A percentile compares a stretch with the other conserved stretches of the same genome.
These are phyloP conservation scores for Carcharodon carcharias DNA, from an alignment of 2,797 vertebrate species.

Conservation along the genomic window DNA sequence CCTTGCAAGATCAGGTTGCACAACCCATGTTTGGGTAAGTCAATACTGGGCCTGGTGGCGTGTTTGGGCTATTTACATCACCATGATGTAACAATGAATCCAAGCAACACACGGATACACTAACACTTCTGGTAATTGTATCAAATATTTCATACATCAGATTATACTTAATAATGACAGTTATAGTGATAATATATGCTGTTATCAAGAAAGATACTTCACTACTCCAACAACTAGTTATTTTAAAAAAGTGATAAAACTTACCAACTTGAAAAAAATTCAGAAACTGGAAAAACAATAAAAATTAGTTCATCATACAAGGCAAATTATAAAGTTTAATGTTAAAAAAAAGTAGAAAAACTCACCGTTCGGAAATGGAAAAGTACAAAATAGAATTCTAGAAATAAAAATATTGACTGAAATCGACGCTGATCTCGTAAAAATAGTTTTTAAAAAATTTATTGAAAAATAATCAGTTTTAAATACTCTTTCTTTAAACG, in stretches of 20 bases:
- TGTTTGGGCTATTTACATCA: background rate
- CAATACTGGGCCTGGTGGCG: background rate
- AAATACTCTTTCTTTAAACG: background rate
- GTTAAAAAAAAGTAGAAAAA: background rate
- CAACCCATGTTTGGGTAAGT: background rate
- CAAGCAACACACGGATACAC: slow-evolving; percentile 4
- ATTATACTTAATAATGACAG: slow-evolving; percentile 11
- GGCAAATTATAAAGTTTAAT: background rate
- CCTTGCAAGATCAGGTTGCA: background rate
- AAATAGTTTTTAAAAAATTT: background rate
- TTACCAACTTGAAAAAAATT: slow-evolving; percentile 3
- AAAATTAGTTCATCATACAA: background rate
- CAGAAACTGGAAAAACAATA: slow-evolving; percentile 13
- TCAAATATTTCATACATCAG: slow-evolving; percentile 8
- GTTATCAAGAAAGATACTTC: background rate
- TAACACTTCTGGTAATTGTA: slow-evolving; percentile 4
- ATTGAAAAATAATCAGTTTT: slow-evolving; percentile 3
- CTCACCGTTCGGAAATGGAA: background rate
- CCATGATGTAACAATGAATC: slow-evolving; percentile 30
- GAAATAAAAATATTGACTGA: slow-evolving; percentile 6
- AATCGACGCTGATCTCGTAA: background rate
- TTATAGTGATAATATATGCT: background rate
- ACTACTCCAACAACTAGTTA: background rate
- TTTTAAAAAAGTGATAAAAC: background rate
- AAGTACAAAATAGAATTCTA: background rate